Evolutionary conservation across 2,113 vertebrate genomes (phyloP).

Genomic region (Platysternon megacephalum): DNA sequence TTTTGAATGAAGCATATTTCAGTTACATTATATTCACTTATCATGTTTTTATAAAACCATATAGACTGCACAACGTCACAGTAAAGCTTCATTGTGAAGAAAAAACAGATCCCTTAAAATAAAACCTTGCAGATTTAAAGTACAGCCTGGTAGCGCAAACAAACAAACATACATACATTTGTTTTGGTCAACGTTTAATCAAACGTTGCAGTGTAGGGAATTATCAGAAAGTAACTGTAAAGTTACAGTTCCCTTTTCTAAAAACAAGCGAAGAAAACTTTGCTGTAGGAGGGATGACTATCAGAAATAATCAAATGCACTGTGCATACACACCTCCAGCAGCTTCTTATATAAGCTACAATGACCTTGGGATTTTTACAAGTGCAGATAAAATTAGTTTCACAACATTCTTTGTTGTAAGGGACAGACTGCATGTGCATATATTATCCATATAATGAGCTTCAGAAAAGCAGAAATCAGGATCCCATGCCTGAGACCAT

Average conservation of each 20-base stretch:
- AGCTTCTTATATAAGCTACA: neutral
- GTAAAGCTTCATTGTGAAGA: neutral
- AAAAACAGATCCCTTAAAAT: neutral
- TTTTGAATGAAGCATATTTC: too few species aligned
- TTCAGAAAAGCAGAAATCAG: neutral
- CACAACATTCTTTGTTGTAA: neutral
- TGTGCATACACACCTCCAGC: fast-evolving
- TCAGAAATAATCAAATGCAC: neutral
- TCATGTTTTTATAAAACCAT: too few species aligned
- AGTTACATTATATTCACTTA: too few species aligned
- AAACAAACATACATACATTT: neutral
- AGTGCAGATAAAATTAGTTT: neutral
- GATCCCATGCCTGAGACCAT: neutral
- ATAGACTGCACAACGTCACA: too few species aligned
- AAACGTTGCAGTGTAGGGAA: neutral
- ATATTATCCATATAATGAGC: neutral
- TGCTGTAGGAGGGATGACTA: neutral
- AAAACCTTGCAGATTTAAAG: neutral
- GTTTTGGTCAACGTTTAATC: neutral
- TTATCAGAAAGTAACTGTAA: fast-evolving
- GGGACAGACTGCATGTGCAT: neutral
- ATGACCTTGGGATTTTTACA: neutral
- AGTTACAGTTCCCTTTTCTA: neutral
- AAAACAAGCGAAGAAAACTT: neutral
- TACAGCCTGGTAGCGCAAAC: neutral